These are phyloP conservation scores for Oryzias sinensis DNA, from an alignment of 2,797 vertebrate species.

Conservation along the genomic window DNA sequence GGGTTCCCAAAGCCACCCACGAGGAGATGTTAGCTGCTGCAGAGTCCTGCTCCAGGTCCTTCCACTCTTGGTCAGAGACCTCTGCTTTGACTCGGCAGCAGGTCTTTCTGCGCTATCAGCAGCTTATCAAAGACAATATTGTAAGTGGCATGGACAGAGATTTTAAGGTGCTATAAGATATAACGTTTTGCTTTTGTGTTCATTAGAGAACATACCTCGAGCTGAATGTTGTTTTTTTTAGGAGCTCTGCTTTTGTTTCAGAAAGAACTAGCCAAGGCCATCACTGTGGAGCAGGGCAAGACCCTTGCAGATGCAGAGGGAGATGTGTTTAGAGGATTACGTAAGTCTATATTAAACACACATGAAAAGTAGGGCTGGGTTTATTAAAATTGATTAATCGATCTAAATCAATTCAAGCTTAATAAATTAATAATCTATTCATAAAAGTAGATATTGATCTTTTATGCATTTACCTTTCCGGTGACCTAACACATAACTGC, in stretches of 20 bases:
- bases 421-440: no score
- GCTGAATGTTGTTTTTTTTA: background rate
- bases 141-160: constrained; percentile 75
- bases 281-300: constrained; percentile 95
- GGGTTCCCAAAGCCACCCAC: constrained; percentile 89
- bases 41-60: constrained; percentile 86
- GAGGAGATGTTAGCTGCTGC: constrained; percentile 90
- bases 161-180: constrained; percentile 3
- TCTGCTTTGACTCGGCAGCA: constrained; percentile 92
- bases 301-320: constrained; percentile 96
- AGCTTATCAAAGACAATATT: constrained; percentile 96
- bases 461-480: no score
- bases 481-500: no score
- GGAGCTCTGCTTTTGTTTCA: constrained; percentile 62
- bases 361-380: background rate
- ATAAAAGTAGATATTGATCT: no score
- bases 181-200: background rate
- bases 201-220: background rate
- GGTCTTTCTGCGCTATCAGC: constrained; percentile 93
- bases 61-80: constrained; percentile 86
- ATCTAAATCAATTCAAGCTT: no score
- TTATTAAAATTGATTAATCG: no score
- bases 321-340: constrained; percentile 95
- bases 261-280: constrained; percentile 93
- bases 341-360: constrained; percentile 77